Evolutionary conservation across 2,888 invertebrate species (phyloP).

Genomic region (Troides helena): DNA sequence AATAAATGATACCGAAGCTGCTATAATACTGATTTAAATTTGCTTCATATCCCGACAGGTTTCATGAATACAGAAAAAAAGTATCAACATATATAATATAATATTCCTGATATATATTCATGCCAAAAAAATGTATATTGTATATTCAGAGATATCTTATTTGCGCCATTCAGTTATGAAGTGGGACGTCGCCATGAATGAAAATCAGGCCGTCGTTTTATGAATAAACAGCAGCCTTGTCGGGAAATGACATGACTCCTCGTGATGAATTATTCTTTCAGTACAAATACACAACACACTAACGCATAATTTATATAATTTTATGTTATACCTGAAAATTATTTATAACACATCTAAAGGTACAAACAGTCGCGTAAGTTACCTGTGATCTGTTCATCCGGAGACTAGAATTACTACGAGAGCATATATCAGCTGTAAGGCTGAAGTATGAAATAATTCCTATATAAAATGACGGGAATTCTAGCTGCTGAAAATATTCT

Average conservation of each 20-base stretch:
- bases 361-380: no score
- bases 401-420: no score
- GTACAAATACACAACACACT: no score
- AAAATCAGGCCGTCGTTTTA: slow-evolving; percentile 2
- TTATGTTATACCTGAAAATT: no score
- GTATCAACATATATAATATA: neutral
- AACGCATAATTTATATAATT: no score
- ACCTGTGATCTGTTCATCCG: no score
- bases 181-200: neutral
- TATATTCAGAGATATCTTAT: neutral
- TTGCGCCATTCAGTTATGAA: neutral
- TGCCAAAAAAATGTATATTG: neutral
- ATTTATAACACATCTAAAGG: no score
- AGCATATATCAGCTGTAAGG: no score
- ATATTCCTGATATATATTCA: neutral
- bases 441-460: no score
- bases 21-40: neutral
- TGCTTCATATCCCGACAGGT: neutral
- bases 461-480: no score
- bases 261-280: neutral
- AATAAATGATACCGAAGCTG: neutral
- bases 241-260: neutral
- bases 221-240: slow-evolving; percentile 1
- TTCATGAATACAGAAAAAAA: neutral
- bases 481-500: no score